Base-by-base conservation (phyloP, 2,113 vertebrate genomes). In the Pao palembangensis region DNA sequence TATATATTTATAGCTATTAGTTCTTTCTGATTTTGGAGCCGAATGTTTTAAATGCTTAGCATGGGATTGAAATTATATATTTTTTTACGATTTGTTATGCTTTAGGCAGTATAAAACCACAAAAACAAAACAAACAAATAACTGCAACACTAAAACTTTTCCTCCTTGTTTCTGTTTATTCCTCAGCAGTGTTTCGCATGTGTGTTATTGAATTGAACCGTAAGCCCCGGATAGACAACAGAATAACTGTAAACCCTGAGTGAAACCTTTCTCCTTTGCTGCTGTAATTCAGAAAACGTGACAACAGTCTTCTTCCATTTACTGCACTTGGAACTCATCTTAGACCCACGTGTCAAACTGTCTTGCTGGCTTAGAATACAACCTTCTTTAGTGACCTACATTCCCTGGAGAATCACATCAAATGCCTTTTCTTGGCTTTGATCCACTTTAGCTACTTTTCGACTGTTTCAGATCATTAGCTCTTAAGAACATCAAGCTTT, bases 381-480 rank as follows among this genome's bases (percentile, higher is more conserved):
- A 56, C 50, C 71, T 62, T 58, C 73, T 69, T 57, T 41, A 62
- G 60, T 42, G 71, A 69, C 79, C 67, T 69, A 78, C 61, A 76
- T 78, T 79, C 72, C 62, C 61, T 0, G 56, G 65, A 78, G 71
- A 74, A 65, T 69, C 55, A 56, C 69, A 63, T 60, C 64, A 73
- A 41, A 44, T 25, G 14, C n/a, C 16, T 58, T 65, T 66, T 52
- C n/a, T 11, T 2, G 58, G 51, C 31, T 62, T 58, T 65, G 20
- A 38, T 75, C 57, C 64, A 75, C 75, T 81, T 72, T 56, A 53
- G 67, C 66, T 21, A 2, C 51, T 47, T 44, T 71, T 67, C 55
- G 61, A 19, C 48, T 42, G 59, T 60, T 58, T 62, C 63, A 71
- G 53, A 74, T 73, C 70, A 67, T 18, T 2, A 44, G 60, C 0